Base-by-base conservation (phyloP, 92 coral and sea anemone genomes). In the Muricea muricata region DNA sequence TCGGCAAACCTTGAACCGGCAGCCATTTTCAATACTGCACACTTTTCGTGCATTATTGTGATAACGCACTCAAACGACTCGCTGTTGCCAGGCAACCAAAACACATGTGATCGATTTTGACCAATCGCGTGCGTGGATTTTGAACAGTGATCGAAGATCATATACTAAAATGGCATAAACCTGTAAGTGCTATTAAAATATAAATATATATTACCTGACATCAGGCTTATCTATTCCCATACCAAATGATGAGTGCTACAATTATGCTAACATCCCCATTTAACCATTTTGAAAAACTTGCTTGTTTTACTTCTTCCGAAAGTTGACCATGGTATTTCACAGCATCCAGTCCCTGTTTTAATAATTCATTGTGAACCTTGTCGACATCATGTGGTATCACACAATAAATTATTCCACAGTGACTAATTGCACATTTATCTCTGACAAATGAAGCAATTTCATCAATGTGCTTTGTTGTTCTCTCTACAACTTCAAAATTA, bases 341-440 rank as follows among this genome's bases (percentile, higher is more conserved):
- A 47, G 21, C 66, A 2, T 25, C 3, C 0, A 75, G 1, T 29
- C 81, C 81, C 21, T 18, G 9, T 50, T 75, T 58, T 9, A 45
- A 48, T 18, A 75, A 48, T 75, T 50, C 81, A 2, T 31, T 25
- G 15, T 75, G 81, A 15, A 75, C 17, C 30, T 24, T 75, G 14
- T 60, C 32, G 12, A 75, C 81, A 46, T 75, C 81, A 46, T 75
- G 33, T 33, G 81, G 81, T 17, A 46, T 15, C 12, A 75, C 81
- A 34, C 68, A 75, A 35, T 75, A 75, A 45, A 75, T 30, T 47
- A 75, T 75, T 3, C 81, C 81, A 75, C 81, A 46, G 3, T 45
- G 63, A 47, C 25, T 5, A 48, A 48, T 4, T 48, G 56, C 15
- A 12, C 56, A 48, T 12, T 17, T 45, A 32, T 32, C 42, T 50